phyloP scores from a whole-genome alignment of 2,113 vertebrate species.

The cat (Felis catus) region DNA sequence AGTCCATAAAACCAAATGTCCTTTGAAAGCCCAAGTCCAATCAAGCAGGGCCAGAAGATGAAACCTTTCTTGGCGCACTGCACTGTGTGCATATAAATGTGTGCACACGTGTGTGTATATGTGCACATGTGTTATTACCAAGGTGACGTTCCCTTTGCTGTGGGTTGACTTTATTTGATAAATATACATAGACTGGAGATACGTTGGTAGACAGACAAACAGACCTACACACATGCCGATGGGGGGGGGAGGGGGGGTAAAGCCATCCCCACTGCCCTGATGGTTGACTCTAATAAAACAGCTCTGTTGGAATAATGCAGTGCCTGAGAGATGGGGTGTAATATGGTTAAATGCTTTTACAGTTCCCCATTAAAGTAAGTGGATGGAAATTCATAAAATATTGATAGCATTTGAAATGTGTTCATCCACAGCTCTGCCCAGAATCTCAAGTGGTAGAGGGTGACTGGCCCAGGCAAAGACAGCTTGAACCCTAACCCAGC shows the following conservation, averaged over 20 bases:
- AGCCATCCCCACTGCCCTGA: slow-evolving; percentile 40
- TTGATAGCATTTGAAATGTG: slow-evolving; percentile 85
- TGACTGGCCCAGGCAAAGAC: neutral
- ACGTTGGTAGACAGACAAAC: neutral
- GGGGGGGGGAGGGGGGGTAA: neutral
- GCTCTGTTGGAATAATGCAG: slow-evolving; percentile 85
- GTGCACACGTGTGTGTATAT: accelerated
- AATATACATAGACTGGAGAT: neutral
- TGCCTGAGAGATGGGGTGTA: slow-evolving; percentile 83
- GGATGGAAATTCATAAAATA: slow-evolving; percentile 89
- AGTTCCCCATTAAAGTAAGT: slow-evolving; percentile 88
- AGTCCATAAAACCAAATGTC: slow-evolving; percentile 53
- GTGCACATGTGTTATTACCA: neutral
- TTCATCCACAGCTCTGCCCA: slow-evolving; percentile 80
- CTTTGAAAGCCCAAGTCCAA: slow-evolving; percentile 23
- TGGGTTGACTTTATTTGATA: slow-evolving; percentile 48
- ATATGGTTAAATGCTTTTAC: slow-evolving; percentile 90
- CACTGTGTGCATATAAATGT: neutral
- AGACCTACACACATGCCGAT: neutral
- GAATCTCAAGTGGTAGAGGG: slow-evolving; percentile 75
- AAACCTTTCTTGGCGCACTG: slow-evolving; percentile 17
- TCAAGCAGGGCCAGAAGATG: slow-evolving; percentile 34
- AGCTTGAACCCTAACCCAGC: neutral
- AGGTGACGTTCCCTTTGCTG: neutral
- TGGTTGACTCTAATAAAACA: slow-evolving; percentile 83